Conservation (phyloP, 2,797 vertebrate genomes). For the Nyctibius grandis region DNA sequence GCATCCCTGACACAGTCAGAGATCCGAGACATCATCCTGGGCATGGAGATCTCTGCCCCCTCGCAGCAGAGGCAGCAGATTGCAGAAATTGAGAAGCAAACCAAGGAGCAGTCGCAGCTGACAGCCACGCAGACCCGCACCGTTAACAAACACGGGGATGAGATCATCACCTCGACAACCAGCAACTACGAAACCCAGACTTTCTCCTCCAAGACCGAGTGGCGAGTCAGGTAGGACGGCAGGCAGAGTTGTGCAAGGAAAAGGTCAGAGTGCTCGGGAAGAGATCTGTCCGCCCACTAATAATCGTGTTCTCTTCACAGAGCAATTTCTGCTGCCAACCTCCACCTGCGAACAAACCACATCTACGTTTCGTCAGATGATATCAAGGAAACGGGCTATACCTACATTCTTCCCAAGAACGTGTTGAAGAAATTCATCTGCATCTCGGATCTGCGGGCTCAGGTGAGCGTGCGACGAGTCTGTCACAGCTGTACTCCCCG, state of each 20-base stretch:
- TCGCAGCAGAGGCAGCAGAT: constrained; percentile 99
- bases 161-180: constrained; percentile 99
- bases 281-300: not conserved
- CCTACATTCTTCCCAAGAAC: constrained; percentile 98
- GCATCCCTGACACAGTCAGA: constrained; percentile 97
- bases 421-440: constrained; percentile 99
- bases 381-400: constrained; percentile 98
- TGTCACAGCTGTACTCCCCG: fast-evolving
- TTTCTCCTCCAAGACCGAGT: constrained; percentile 98
- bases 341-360: constrained; percentile 97
- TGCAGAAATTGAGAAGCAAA: constrained; percentile 99
- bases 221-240: constrained; percentile 90
- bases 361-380: constrained; percentile 99
- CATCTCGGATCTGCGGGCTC: constrained; percentile 96
- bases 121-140: constrained; percentile 98
- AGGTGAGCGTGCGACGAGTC: constrained; percentile 69
- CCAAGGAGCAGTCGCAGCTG: constrained; percentile 97
- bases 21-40: constrained; percentile 98
- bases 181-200: constrained; percentile 99
- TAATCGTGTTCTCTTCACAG: constrained; percentile 58
- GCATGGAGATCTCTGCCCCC: constrained; percentile 98
- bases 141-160: constrained; percentile 98
- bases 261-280: not conserved
- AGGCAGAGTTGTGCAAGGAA: not conserved
- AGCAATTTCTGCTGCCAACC: constrained; percentile 98